A percentile compares a stretch with the other conserved stretches of the same genome.
Conservation (phyloP, 2,113 vertebrate species). For the Gnathonemus longibarbis region DNA sequence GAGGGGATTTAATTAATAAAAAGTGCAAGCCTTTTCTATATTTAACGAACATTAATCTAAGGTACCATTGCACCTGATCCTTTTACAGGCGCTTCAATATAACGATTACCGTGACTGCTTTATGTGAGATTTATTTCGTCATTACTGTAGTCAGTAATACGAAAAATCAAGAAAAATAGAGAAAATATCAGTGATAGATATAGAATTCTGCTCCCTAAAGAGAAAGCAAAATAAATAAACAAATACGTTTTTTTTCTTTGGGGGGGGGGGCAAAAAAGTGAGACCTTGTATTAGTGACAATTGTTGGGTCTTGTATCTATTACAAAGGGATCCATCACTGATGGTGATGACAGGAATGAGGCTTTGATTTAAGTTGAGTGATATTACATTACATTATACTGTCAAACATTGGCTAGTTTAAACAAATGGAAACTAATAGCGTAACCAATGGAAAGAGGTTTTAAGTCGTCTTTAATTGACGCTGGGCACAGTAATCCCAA, state of each 20-base stretch:
- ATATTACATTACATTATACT: neutral
- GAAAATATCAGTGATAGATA: neutral
- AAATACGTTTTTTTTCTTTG: neutral
- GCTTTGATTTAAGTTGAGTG: neutral
- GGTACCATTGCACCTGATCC: neutral
- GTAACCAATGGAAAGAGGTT: neutral
- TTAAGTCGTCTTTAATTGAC: neutral
- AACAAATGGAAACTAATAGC: neutral
- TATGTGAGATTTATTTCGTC: conserved; percentile 11
- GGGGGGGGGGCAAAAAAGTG: too few relatives aligned
- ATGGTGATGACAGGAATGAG: neutral
- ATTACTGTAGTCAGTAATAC: neutral
- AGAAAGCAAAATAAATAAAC: neutral
- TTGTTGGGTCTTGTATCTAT: neutral
- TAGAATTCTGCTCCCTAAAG: neutral
- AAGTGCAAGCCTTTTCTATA: neutral
- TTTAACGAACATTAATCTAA: neutral
- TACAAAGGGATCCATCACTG: neutral
- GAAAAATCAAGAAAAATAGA: neutral
- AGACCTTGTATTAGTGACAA: neutral
- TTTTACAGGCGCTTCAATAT: conserved; percentile 16
- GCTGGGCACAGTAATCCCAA: neutral
- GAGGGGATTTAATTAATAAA: neutral
- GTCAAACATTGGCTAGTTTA: neutral
- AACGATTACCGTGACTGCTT: neutral